phyloP scores from a whole-genome alignment of 2,113 vertebrate species.

The Chaenocephalus aceratus region DNA sequence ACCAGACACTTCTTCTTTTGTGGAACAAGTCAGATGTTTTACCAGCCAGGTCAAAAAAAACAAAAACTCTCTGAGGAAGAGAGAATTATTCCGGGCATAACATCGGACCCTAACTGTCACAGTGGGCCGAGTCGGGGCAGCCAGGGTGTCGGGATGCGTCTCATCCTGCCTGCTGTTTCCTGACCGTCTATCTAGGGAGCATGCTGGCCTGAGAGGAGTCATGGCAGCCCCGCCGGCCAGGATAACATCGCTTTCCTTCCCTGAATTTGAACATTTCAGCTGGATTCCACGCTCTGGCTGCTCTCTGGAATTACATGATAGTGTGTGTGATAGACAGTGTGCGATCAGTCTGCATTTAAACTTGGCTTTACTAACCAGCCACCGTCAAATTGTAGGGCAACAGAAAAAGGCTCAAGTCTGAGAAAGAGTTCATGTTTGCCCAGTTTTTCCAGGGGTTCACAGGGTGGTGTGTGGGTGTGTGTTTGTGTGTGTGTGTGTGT shows the following conservation, averaged over 20 bases:
- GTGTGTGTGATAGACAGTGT: constrained; percentile 1
- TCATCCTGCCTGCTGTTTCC: constrained; percentile 83
- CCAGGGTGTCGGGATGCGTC: constrained; percentile 74
- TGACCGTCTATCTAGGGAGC: constrained; percentile 77
- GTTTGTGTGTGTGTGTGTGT: constrained; percentile 30
- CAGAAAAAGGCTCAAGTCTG: neutral
- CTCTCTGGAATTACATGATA: constrained; percentile 63
- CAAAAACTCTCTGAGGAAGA: constrained; percentile 24
- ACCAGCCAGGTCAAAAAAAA: constrained; percentile 39
- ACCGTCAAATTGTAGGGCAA: neutral
- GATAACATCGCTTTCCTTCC: constrained; percentile 83
- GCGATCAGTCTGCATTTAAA: neutral
- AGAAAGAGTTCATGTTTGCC: neutral
- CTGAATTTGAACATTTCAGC: constrained; percentile 72
- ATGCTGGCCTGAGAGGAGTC: constrained; percentile 67
- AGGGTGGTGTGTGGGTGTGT: too few species aligned
- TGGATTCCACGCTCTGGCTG: constrained; percentile 70
- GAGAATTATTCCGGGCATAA: constrained; percentile 41
- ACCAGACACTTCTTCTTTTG: constrained; percentile 35
- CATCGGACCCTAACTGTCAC: constrained; percentile 39
- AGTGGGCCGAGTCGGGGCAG: constrained; percentile 33
- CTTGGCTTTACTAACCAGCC: neutral
- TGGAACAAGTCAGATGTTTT: constrained; percentile 20
- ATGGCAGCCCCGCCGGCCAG: constrained; percentile 70
- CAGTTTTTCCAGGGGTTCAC: constrained; percentile 7